Evolutionary conservation across 2,113 vertebrate species (phyloP).

Genomic region (Emydura subglobosa): DNA sequence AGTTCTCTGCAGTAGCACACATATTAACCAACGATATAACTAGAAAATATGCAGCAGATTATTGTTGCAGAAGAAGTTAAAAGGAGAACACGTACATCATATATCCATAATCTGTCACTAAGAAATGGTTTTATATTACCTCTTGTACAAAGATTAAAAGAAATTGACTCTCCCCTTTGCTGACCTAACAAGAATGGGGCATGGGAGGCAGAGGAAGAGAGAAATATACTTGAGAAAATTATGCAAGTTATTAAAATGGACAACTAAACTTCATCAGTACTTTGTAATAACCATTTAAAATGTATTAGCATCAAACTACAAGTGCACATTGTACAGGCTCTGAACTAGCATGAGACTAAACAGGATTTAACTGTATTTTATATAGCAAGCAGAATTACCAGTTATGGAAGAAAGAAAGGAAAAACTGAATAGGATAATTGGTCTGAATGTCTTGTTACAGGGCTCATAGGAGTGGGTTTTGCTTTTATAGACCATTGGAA

Average conservation of each 20-base stretch:
- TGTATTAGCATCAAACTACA: conserved; percentile 24
- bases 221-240: conserved; percentile 8
- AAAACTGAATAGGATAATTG: conserved; percentile 39
- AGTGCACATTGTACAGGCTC: background rate
- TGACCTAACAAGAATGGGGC: conserved; percentile 43
- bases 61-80: conserved; percentile 25
- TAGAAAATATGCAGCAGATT: conserved; percentile 4
- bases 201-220: background rate
- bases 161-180: conserved; percentile 56
- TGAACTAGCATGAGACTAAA: conserved; percentile 19
- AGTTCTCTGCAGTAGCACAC: conserved; percentile 21
- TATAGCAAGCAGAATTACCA: conserved; percentile 29
- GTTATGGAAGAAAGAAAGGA: conserved; percentile 28
- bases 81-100: conserved; percentile 8
- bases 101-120: background rate
- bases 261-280: conserved; percentile 31
- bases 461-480: conserved; percentile 3
- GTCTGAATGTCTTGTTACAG: conserved; percentile 33
- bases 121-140: background rate
- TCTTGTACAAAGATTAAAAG: conserved; percentile 35
- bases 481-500: conserved; percentile 44
- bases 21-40: conserved; percentile 29
- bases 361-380: conserved; percentile 52
- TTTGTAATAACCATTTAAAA: conserved; percentile 47
- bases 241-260: conserved; percentile 45